Conservation (phyloP, 2,113 vertebrate genomes). For the Nycticebus coucang region DNA sequence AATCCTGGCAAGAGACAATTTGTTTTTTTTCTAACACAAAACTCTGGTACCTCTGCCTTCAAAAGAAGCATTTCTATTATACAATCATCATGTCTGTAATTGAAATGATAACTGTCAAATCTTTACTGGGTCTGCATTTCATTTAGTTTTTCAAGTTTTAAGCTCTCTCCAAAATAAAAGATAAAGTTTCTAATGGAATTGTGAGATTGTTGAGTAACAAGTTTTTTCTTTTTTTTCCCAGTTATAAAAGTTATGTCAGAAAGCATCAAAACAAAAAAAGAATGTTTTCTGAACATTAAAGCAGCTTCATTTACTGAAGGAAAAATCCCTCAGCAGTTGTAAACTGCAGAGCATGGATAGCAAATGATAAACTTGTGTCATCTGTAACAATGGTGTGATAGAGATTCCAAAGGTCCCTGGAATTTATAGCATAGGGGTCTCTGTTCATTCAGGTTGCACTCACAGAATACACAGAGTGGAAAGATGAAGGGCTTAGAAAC, state of each 20-base stretch:
- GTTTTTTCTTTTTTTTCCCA: background rate
- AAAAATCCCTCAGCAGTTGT: background rate
- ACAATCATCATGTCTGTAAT: slow-evolving; percentile 61
- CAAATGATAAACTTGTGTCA: background rate
- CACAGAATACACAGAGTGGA: background rate
- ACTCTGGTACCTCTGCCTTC: slow-evolving; percentile 64
- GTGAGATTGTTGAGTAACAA: background rate
- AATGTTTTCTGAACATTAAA: background rate
- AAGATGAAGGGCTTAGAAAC: background rate
- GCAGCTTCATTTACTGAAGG: background rate
- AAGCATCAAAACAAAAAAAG: background rate
- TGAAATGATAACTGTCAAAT: slow-evolving; percentile 70
- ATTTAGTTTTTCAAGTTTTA: slow-evolving; percentile 53
- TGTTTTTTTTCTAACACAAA: slow-evolving; percentile 68
- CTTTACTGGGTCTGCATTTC: slow-evolving; percentile 56
- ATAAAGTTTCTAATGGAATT: background rate
- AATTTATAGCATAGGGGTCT: background rate
- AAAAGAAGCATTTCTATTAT: slow-evolving; percentile 58
- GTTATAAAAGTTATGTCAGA: slow-evolving; percentile 31
- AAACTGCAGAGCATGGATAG: background rate
- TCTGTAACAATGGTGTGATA: background rate
- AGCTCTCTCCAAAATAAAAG: slow-evolving; percentile 59
- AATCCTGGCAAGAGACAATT: slow-evolving; percentile 61
- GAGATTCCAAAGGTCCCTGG: background rate
- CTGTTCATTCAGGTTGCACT: background rate